These are phyloP conservation scores for Tholera decimalis DNA, from an alignment of 2,888 invertebrate species.

Conservation along the genomic window DNA sequence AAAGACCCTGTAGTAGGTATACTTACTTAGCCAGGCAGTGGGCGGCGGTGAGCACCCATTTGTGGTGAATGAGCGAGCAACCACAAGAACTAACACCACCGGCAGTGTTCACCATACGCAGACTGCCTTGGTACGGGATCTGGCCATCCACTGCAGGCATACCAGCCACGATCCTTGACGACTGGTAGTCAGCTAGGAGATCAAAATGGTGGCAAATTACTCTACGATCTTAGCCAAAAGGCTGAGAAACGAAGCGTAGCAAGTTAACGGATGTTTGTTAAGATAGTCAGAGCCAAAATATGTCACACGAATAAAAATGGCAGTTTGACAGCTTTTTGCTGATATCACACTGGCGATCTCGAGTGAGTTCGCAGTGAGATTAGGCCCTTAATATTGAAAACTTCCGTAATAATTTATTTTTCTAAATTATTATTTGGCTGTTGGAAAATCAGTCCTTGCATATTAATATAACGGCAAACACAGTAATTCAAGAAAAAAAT, in stretches of 20 bases:
- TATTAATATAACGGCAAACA: neutral
- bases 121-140: conserved; percentile 77
- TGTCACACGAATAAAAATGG: neutral
- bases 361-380: too few relatives aligned
- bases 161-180: conserved; percentile 62
- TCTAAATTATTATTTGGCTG: neutral
- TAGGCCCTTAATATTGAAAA: too few relatives aligned
- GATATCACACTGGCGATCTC: too few relatives aligned
- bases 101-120: conserved; percentile 67
- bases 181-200: conserved; percentile 34
- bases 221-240: too few relatives aligned
- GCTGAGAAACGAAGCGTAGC: too few relatives aligned
- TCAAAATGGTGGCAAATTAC: neutral
- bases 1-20: neutral
- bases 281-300: too few relatives aligned
- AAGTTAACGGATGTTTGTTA: neutral
- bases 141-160: conserved; percentile 74
- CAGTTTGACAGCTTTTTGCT: neutral
- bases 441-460: neutral
- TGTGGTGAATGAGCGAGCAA: conserved; percentile 72
- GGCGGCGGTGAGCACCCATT: conserved; percentile 80
- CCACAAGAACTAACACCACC: conserved; percentile 74
- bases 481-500: neutral
- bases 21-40: conserved; percentile 79
- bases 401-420: neutral